Conservation (phyloP, 2,113 vertebrate genomes). For the Rutilus rutilus region DNA sequence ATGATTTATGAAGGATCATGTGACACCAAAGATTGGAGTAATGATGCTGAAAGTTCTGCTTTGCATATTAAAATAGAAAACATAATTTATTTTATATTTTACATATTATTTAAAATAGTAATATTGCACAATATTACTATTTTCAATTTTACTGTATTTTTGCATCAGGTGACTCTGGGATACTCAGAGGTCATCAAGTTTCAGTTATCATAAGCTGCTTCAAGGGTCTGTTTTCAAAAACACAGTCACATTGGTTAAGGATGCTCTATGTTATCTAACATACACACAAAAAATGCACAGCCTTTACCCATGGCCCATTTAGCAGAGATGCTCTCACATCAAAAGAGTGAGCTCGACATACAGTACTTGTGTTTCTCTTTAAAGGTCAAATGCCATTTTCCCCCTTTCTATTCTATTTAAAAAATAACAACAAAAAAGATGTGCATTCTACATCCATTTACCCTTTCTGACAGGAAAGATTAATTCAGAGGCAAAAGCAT, state of each 20-base stretch:
- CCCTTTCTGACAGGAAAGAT: slow-evolving; percentile 66
- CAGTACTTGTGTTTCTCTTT: background rate
- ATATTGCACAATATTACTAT: too few species aligned
- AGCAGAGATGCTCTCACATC: slow-evolving; percentile 11
- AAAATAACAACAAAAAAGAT: background rate
- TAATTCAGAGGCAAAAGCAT: slow-evolving; percentile 55
- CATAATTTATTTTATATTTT: too few species aligned
- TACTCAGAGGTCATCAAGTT: background rate
- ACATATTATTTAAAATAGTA: too few species aligned
- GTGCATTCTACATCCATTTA: slow-evolving; percentile 60
- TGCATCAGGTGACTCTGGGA: too few species aligned
- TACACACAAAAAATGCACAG: background rate
- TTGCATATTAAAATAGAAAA: too few species aligned
- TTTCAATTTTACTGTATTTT: too few species aligned
- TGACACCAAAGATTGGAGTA: background rate
- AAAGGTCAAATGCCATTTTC: background rate
- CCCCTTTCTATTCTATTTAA: background rate
- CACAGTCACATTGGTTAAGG: background rate
- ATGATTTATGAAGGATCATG: background rate
- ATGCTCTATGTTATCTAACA: background rate
- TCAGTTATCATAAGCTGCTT: slow-evolving; percentile 32
- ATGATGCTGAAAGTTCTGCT: too few species aligned
- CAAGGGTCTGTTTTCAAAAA: slow-evolving; percentile 6
- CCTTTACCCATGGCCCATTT: slow-evolving; percentile 32
- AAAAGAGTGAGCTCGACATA: background rate